phyloP scores from a whole-genome alignment of 2,888 invertebrate species.

The Charanyca ferruginea region DNA sequence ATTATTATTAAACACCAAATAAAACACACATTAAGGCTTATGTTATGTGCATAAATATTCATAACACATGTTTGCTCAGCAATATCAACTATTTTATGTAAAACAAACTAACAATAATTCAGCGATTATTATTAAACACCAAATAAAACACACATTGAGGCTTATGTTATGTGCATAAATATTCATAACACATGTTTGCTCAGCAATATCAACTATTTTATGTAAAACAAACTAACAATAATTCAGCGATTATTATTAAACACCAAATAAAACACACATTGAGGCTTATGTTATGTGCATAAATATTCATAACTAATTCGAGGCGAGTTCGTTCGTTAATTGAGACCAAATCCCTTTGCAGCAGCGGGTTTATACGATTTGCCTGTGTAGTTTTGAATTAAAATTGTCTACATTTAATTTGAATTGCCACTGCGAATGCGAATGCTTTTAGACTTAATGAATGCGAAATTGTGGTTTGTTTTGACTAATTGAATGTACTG shows the following conservation, averaged over 20 bases:
- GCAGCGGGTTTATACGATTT: slow-evolving; percentile 48
- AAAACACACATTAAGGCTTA: slow-evolving; percentile 42
- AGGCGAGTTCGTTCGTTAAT: slow-evolving; percentile 71
- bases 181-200: slow-evolving; percentile 42
- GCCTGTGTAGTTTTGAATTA: slow-evolving; percentile 68
- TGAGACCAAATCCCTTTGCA: slow-evolving; percentile 72
- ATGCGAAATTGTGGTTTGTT: slow-evolving; percentile 43
- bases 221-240: slow-evolving; percentile 15
- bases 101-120: slow-evolving; percentile 22
- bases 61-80: slow-evolving; percentile 28
- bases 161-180: slow-evolving; percentile 57
- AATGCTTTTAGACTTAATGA: slow-evolving; percentile 44
- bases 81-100: background rate
- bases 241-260: slow-evolving; percentile 18
- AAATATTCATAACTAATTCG: slow-evolving; percentile 61
- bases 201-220: too few species aligned
- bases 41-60: slow-evolving; percentile 59
- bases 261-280: slow-evolving; percentile 44
- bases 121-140: slow-evolving; percentile 17
- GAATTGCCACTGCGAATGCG: slow-evolving; percentile 38
- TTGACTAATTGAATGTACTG: slow-evolving; percentile 35
- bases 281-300: slow-evolving; percentile 50
- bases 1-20: slow-evolving; percentile 28
- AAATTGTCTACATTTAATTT: slow-evolving; percentile 59
- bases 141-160: slow-evolving; percentile 44